Base-by-base conservation (phyloP, 2,888 invertebrate genomes). In the Ophraella communa region DNA sequence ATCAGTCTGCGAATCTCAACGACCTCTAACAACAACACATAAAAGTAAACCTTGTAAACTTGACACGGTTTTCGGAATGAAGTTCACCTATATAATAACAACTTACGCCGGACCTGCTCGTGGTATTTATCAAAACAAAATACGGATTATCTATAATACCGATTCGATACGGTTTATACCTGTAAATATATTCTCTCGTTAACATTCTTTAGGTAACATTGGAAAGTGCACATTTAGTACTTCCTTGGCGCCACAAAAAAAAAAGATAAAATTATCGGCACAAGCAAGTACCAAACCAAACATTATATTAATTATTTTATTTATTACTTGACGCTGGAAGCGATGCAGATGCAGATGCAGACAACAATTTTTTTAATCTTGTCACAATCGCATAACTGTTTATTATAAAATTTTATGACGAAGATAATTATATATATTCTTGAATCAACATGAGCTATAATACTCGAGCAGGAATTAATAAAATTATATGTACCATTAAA, bases 191-290 rank as follows among this genome's bases (percentile, higher is more conserved):
- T 42, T 54, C 23, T 39, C 54, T 52, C 35, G 44, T 59, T 58
- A 49, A 59, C 51, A 59, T 59, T 59, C 59, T 21, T n/a, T 11
- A n/a, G 42, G 59, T 60, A 51, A 27, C 49, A 51, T 51, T 51
- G 49, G 49, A 51, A 51, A 51, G 49, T 27, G 49, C 10, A 17
- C 27, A 51, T 27, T 14, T 8, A 51, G 27, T 10, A 51, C 49
- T 51, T 51, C 49, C 49, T 51, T 51, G 49, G 49, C 49, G 49
- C 49, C 49, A 51, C 49, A 51, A 51, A 51, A 51, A 44, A 47
- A 51, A 23, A 23, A 39, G 17, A 17, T 39, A 39, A 24, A 27
- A 27, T 8, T 51, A 51, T 17, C 10, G 10, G 21, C 47, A 23
- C 3, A 47, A 18, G 39, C 2, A n/a, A n/a, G n/a, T n/a, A n/a